Base-by-base conservation (phyloP, 2,888 invertebrate genomes). In the Sycophila texana region DNA sequence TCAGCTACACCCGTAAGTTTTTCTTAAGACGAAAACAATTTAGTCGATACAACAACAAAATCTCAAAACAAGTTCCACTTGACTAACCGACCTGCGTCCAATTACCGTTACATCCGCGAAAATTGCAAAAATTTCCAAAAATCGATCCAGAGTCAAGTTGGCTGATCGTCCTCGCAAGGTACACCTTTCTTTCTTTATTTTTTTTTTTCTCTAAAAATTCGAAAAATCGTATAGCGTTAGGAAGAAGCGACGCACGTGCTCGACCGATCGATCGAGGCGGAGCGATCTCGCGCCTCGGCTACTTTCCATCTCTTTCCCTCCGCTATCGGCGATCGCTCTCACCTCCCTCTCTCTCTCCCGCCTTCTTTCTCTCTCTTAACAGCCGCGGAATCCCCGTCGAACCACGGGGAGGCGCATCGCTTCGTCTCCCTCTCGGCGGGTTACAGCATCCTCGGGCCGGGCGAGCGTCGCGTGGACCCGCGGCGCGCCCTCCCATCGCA, bases 381-480 rank as follows among this genome's bases (percentile, higher is more conserved):
- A 67, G 81, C 73, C 76, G 70, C 47, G 65, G 65, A 39, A 39
- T 39, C 39, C 39, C 39, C 39, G 39, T 4, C 39, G 39, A 39
- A 67, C 18, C 76, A 61, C 72, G 75, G 30, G 49, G 67, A 61
- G 22, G 71, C 65, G 63, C 77, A 39, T 39, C 79, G 83, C 39
- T 39, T 7, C 39, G 39, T 39, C 39, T 39, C 39, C 39, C 39
- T 39, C 39, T 78, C 81, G 80, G 85, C 82, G 85, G 84, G 85
- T 87, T 86, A 87, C 88, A 88, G 88, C 88, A 88, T 88, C 87
- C 83, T 84, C 81, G 83, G 80, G 84, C 49, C n/a, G n/a, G n/a
- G n/a, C n/a, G n/a, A n/a, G 85, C 86, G 87, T 86, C 86, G 82
- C 84, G 85, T 87, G 88, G 88, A 89, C 86, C 87, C 84, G 83